Evolutionary conservation across 2,888 invertebrate species (phyloP), one percentile per base, ranked within the genome.

Genomic region (Leucophenga montana): DNA sequence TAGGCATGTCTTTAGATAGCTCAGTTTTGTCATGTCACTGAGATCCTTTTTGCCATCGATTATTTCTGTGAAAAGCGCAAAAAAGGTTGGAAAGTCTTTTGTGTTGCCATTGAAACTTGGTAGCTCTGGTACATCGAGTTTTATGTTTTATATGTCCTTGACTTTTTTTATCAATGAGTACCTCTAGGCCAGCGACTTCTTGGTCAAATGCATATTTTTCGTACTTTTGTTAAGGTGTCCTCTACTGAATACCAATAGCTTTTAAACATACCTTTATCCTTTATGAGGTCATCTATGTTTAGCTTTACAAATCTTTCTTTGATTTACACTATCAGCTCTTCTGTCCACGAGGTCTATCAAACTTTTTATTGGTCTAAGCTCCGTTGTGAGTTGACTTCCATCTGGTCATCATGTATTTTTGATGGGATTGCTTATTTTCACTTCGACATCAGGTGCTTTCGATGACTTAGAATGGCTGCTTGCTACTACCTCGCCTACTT

Each of bases 321-420:
- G 27, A 27, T 27, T 27, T 27, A 27, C 27, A 3, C 27, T 2
- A 27, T 27, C 27, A 27, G 27, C 27, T 62, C 44, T 62, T 44
- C 39, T 62, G 4, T 62, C 62, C 44, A 39, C 44, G n/a, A 62
- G 62, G n/a, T 62, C 33, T 62, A 62, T 39, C 62, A 62, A 14
- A 13, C 2, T 39, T 14, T 62, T 18, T 11, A 39, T n/a, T 39
- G 44, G 62, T 11, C 33, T 62, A 39, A 39, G 62, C 62, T 62
- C 16, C 44, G 1, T 62, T 39, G 11, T n/a, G 44, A 62, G 13
- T 14, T 46, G 14, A 14, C 46, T 46, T 46, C 46, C 46, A 14
- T 13, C 3, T 46, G 46, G n/a, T 14, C 46, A 46, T n/a, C n/a
- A 14, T 14, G n/a, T n/a, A 14, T 6, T 46, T 46, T 6, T 14